These are phyloP conservation scores for Agrochola lota DNA, from an alignment of 2,888 invertebrate species.

Conservation along the genomic window DNA sequence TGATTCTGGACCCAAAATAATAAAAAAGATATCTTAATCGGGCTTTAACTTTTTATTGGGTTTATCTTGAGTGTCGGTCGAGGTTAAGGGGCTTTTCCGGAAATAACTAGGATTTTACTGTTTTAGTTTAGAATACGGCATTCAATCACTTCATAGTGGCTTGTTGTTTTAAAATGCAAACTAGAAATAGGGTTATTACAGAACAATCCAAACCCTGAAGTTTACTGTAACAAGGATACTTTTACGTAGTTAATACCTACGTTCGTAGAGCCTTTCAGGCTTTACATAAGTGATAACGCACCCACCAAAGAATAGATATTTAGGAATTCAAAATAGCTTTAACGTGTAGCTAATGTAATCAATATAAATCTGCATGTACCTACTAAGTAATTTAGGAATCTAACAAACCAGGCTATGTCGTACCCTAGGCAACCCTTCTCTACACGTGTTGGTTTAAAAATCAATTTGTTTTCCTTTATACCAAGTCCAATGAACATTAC, in stretches of 20 bases:
- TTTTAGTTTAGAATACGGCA: slow-evolving; percentile 27
- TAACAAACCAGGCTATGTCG: neutral
- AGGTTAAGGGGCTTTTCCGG: slow-evolving; percentile 47
- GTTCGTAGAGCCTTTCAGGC: neutral
- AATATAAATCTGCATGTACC: neutral
- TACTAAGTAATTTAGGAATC: neutral
- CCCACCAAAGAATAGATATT: neutral
- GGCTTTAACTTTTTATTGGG: slow-evolving; percentile 57
- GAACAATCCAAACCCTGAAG: neutral
- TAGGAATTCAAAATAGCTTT: too few relatives aligned
- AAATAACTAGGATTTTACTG: slow-evolving; percentile 31
- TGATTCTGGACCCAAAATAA: slow-evolving; percentile 59
- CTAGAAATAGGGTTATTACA: neutral
- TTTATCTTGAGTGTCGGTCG: slow-evolving; percentile 54
- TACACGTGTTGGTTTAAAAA: neutral
- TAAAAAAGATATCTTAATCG: slow-evolving; percentile 62
- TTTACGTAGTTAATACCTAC: neutral
- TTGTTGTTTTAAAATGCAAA: neutral
- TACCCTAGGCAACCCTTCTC: neutral
- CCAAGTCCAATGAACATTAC: neutral
- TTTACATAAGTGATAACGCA: neutral
- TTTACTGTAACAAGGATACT: neutral
- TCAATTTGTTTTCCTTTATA: neutral
- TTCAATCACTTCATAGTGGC: slow-evolving; percentile 37
- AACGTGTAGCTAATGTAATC: neutral